Evolutionary conservation across 2,113 vertebrate species (phyloP).

Genomic region (Barbus barbus): DNA sequence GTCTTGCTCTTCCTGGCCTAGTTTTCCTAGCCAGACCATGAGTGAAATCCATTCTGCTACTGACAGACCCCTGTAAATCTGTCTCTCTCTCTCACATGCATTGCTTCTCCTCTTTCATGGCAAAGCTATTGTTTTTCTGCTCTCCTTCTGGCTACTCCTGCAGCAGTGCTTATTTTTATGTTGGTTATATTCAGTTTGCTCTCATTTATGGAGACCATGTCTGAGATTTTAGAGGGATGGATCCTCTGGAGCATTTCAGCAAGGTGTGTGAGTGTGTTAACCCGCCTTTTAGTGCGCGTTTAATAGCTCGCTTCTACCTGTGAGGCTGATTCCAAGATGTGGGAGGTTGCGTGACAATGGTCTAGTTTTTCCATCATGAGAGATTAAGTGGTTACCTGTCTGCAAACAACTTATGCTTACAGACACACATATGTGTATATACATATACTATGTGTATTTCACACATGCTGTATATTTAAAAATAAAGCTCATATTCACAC

Average conservation of each 20-base stretch:
- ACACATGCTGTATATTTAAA: neutral
- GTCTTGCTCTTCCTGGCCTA: conserved; percentile 60
- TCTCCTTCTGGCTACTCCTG: neutral
- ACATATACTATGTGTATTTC: neutral
- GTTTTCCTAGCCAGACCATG: conserved; percentile 53
- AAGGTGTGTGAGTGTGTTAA: neutral
- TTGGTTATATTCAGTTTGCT: neutral
- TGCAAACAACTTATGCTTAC: neutral
- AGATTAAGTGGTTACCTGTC: neutral
- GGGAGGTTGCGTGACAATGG: neutral
- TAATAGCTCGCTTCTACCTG: neutral
- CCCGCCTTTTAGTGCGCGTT: neutral
- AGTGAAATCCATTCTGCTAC: conserved; percentile 18
- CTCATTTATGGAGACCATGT: neutral
- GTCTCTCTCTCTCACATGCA: neutral
- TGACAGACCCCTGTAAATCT: conserved; percentile 7
- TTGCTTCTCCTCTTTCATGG: conserved; percentile 21
- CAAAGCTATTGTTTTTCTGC: conserved; percentile 6
- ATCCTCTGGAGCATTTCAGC: neutral
- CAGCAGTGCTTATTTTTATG: neutral
- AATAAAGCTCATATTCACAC: neutral
- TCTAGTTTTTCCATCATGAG: neutral
- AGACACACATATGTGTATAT: too few relatives aligned
- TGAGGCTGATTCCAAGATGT: neutral
- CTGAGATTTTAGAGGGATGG: neutral